Base-by-base conservation (phyloP, 2,797 vertebrate genomes). In the Aythya fuligula region DNA sequence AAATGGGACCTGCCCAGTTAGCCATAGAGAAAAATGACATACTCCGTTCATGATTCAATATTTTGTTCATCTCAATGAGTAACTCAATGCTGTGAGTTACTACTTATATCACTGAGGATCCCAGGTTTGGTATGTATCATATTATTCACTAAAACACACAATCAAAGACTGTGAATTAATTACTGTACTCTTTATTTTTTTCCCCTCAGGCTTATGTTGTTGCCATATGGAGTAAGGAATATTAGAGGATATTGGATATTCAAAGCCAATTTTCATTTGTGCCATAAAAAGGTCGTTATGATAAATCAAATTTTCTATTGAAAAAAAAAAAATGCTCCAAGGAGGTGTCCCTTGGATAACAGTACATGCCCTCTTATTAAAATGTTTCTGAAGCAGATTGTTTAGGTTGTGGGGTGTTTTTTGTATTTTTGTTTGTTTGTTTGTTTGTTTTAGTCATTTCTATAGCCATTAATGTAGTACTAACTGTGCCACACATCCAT, bases 221-320 rank as follows among this genome's bases (percentile, higher is more conserved):
- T 67, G 13, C 51, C 74, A 66, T 21, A 11, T 49, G 32, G 6
- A 57, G 67, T 53, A 92, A 61, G 74, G 78, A 93, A 84, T 84
- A 86, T 80, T 90, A 80, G 66, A 77, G 27, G 28, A 54, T 93
- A 80, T 13, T 70, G 32, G 45, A 81, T 95, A 94, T 66, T 60
- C 67, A 89, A 45, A 75, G 41, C 24, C 49, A 90, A 56, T 20
- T 84, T 78, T 89, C 62, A 67, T 36, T 81, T 27, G 51, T 56
- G 8, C 13, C 49, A 66, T 25, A 34, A 75, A 87, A 90, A 45
- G 8, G 15, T 21, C 64, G 36, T 84, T 69, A 54, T 39, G 36
- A 77, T 65, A 84, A 93, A 64, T 54, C 39, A 74, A 64, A 34
- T 9, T 58, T 54, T 93, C 19, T 61, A 13, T 32, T 86, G 22